A percentile compares a stretch with the other conserved stretches of the same genome.
phyloP scores from a whole-genome alignment of 2,888 invertebrate genomes.

The Lepas anatifera region DNA sequence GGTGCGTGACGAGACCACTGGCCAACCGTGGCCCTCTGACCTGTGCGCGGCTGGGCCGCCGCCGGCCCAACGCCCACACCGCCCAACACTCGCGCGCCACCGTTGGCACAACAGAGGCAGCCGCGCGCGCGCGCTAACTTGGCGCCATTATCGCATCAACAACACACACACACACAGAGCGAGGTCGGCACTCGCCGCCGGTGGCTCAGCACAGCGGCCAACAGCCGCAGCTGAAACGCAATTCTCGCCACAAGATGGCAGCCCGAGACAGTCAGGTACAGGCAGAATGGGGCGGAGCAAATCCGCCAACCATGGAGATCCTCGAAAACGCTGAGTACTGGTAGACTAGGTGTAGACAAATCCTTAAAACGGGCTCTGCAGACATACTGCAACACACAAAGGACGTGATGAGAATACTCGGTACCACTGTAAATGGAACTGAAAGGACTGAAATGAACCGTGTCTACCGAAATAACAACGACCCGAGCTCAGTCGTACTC shows the following conservation, averaged over 20 bases:
- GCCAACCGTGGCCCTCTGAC: too few species aligned
- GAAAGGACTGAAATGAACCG: too few species aligned
- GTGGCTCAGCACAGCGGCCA: not conserved
- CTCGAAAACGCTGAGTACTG: not conserved
- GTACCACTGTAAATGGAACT: too few species aligned
- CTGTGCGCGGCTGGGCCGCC: too few species aligned
- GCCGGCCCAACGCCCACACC: too few species aligned
- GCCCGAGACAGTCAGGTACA: slow-evolving; percentile 10
- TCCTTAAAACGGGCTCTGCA: not conserved
- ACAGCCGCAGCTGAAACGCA: not conserved
- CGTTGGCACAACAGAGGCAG: not conserved
- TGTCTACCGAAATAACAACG: too few species aligned
- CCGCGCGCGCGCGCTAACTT: not conserved
- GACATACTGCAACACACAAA: not conserved
- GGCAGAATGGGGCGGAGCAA: not conserved
- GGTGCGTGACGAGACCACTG: not conserved
- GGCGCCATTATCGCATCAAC: not conserved
- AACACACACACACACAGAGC: not conserved
- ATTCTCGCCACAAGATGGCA: not conserved
- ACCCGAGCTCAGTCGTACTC: too few species aligned
- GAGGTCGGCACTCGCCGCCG: not conserved
- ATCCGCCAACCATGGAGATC: not conserved
- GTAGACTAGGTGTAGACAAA: too few species aligned
- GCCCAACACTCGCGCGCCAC: too few species aligned
- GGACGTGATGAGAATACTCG: not conserved